These are phyloP conservation scores for Orthonyx spaldingii DNA, from an alignment of 2,113 vertebrate species.

Conservation along the genomic window DNA sequence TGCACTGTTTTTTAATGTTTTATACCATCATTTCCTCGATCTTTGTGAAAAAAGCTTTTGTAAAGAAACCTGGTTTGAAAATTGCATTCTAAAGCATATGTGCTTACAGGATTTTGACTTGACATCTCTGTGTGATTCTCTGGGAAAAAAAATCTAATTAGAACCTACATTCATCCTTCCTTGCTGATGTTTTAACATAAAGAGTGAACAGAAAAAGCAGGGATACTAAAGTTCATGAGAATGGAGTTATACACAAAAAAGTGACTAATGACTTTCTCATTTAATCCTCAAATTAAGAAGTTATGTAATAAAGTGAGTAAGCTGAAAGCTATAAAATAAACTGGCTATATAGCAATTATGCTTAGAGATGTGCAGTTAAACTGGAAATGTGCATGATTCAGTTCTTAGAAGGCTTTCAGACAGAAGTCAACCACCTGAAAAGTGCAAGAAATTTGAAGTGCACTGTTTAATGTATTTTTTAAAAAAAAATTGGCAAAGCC, in stretches of 20 bases:
- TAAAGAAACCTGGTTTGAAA: not conserved
- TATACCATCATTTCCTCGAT: not conserved
- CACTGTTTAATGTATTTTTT: not conserved
- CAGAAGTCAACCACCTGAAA: not conserved
- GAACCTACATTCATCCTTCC: not conserved
- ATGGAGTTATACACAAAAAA: rapidly evolving
- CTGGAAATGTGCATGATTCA: not conserved
- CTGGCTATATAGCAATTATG: not conserved
- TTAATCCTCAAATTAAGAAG: conserved; percentile 1
- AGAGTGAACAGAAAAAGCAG: not conserved
- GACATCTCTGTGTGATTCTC: not conserved
- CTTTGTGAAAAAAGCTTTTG: not conserved
- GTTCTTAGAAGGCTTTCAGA: not conserved
- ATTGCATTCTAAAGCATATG: not conserved
- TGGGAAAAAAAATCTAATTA: not conserved
- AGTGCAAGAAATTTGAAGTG: not conserved
- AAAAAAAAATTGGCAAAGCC: not conserved
- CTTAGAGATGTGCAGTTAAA: not conserved
- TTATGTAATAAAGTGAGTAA: not conserved
- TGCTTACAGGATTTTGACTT: not conserved
- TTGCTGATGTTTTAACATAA: not conserved
- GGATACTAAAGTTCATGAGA: not conserved
- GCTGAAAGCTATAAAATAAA: not conserved
- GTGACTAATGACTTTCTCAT: not conserved
- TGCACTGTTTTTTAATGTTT: not conserved